A percentile compares a stretch with the other conserved stretches of the same genome.
Conservation (phyloP, 2,113 vertebrate species). For the Seriola quinqueradiata region DNA sequence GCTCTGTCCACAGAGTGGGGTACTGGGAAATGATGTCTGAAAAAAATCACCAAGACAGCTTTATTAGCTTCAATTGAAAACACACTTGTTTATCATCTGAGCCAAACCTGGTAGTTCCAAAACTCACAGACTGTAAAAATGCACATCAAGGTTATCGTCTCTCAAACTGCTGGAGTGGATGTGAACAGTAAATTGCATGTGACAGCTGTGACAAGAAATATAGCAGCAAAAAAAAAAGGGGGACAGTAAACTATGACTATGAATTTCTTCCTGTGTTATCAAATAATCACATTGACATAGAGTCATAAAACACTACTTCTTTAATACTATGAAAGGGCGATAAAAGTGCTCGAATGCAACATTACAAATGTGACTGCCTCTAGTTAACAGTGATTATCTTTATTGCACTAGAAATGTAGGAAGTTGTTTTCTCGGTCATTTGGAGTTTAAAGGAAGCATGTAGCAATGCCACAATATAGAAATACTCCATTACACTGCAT, state of each 20-base stretch:
- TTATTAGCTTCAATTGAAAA: slow-evolving; percentile 62
- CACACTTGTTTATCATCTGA: slow-evolving; percentile 44
- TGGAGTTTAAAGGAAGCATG: background rate
- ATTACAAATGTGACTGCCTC: background rate
- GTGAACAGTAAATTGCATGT: slow-evolving; percentile 30
- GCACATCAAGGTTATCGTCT: slow-evolving; percentile 60
- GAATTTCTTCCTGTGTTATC: slow-evolving; percentile 15
- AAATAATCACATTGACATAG: slow-evolving; percentile 12
- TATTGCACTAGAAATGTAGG: background rate
- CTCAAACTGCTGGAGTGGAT: slow-evolving; percentile 38
- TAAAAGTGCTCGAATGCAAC: slow-evolving; percentile 6
- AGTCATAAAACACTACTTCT: slow-evolving; percentile 18
- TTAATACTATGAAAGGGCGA: background rate
- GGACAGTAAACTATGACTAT: slow-evolving; percentile 2
- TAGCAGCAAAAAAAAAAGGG: slow-evolving; percentile 4
- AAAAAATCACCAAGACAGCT: slow-evolving; percentile 53
- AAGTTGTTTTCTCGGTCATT: background rate
- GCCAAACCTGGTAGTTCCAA: slow-evolving; percentile 58
- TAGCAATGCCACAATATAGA: background rate
- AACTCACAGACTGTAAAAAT: slow-evolving; percentile 62
- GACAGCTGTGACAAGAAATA: slow-evolving; percentile 44
- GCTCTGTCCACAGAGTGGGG: slow-evolving; percentile 95
- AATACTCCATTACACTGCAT: background rate
- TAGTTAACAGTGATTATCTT: slow-evolving; percentile 7
- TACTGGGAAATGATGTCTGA: slow-evolving; percentile 94